Evolutionary conservation across 2,888 invertebrate species (phyloP).

Genomic region (Aporophyla nigra): DNA sequence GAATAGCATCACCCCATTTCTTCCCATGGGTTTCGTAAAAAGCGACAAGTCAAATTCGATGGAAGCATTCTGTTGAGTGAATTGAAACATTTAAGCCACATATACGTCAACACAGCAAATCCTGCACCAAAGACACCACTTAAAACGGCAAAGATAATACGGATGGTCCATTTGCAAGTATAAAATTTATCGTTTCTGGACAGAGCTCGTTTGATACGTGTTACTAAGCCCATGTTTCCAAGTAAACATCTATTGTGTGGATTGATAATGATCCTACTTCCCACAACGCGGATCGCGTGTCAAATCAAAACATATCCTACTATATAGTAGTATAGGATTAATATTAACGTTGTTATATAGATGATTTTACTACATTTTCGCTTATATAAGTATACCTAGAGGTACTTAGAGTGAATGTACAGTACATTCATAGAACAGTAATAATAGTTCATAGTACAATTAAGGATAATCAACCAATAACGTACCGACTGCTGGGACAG

Average conservation of each 20-base stretch:
- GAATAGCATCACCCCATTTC: too few relatives aligned
- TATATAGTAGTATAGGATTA: neutral
- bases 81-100: conserved; percentile 23
- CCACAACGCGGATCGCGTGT: conserved; percentile 73
- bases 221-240: conserved; percentile 64
- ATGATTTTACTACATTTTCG: conserved; percentile 6
- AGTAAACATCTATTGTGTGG: conserved; percentile 75
- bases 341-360: conserved; percentile 7
- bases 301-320: conserved; percentile 60
- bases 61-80: neutral
- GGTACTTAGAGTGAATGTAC: neutral
- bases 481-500: too few relatives aligned
- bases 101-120: neutral
- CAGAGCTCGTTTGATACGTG: conserved; percentile 59
- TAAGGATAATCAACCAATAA: too few relatives aligned
- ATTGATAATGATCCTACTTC: conserved; percentile 69
- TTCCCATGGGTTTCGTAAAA: too few relatives aligned
- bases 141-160: conserved; percentile 63
- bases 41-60: neutral
- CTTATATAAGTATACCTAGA: neutral
- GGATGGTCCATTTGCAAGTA: conserved; percentile 60
- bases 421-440: neutral
- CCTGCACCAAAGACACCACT: conserved; percentile 45
- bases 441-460: neutral
- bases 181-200: conserved; percentile 74